A percentile compares a stretch with the other conserved stretches of the same genome.
These are phyloP conservation scores for Tryphoninae sp. DNA, from an alignment of 2,888 invertebrate species.

Conservation along the genomic window DNA sequence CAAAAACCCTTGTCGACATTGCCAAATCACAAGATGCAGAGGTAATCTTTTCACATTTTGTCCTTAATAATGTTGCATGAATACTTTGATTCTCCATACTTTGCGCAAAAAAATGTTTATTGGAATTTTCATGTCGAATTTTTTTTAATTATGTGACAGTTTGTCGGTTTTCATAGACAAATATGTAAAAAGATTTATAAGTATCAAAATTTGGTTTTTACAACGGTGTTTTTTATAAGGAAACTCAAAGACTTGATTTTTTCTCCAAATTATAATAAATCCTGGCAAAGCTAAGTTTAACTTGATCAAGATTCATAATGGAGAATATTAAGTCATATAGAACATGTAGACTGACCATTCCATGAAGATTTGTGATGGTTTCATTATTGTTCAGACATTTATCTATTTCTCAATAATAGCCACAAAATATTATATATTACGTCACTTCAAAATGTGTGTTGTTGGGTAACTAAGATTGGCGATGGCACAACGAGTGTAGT, in stretches of 20 bases:
- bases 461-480: constrained; percentile 87
- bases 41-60: constrained; percentile 82
- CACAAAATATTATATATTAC: background rate
- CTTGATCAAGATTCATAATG: constrained; percentile 53
- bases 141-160: no score
- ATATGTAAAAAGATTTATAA: no score
- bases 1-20: constrained; percentile 98
- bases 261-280: constrained; percentile 33
- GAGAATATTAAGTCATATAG: constrained; percentile 71
- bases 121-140: no score
- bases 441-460: background rate
- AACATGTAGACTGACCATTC: constrained; percentile 74
- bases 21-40: constrained; percentile 99
- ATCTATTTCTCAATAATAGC: constrained; percentile 6
- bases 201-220: no score
- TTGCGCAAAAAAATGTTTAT: background rate
- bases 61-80: background rate
- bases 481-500: constrained; percentile 99
- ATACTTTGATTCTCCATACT: constrained; percentile 11
- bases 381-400: constrained; percentile 74
- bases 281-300: constrained; percentile 15
- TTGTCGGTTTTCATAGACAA: no score
- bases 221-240: no score
- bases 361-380: constrained; percentile 68
- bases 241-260: constrained; percentile 8